Base-by-base conservation (phyloP, 2,888 invertebrate species). In the Diplazon laetatorius region DNA sequence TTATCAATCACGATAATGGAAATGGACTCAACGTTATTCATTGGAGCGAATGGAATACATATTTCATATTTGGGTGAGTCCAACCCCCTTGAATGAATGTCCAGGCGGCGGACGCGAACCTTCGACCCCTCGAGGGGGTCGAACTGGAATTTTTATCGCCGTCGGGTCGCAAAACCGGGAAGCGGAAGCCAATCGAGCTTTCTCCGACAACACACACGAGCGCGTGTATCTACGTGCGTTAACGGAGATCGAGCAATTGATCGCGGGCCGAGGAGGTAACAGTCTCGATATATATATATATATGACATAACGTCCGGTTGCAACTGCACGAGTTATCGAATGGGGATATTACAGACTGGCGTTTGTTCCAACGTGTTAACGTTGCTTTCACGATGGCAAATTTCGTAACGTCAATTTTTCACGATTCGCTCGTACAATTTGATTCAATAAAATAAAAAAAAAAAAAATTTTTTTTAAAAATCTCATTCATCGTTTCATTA, bases 221-320 rank as follows among this genome's bases (percentile, higher is more conserved):
- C 77, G 75, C 66, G 69, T 69, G 80, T 81, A 74, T 79, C 65
- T 63, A 30, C n/a, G 59, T 52, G 60, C 72, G 37, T 62, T 62
- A 46, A 52, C 66, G 46, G 57, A 39, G n/a, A 60, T 44, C 39
- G 62, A 72, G 57, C 63, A 55, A 60, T 22, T 16, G 25, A 59
- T 18, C 20, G 42, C 59, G 30, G 14, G n/a, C n/a, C 52, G 14
- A 52, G 55, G 22, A 6, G 2, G 30, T 30, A n/a, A n/a, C n/a
- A 18, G 18, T 52, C 52, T 52, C 22, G 68, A 77, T 62, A 66
- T 76, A 68, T 85, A 86, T 52, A 12, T 65, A 77, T 62, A 66
- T 76, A 68, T 85, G 86, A 86, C 78, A 80, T 84, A 88, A 88
- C 75, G 76, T 87, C 85, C 85, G 85, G 81, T n/a, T 80, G 57